Conservation (phyloP, 2,797 vertebrate genomes). For the Pangasius larnaudii region DNA sequence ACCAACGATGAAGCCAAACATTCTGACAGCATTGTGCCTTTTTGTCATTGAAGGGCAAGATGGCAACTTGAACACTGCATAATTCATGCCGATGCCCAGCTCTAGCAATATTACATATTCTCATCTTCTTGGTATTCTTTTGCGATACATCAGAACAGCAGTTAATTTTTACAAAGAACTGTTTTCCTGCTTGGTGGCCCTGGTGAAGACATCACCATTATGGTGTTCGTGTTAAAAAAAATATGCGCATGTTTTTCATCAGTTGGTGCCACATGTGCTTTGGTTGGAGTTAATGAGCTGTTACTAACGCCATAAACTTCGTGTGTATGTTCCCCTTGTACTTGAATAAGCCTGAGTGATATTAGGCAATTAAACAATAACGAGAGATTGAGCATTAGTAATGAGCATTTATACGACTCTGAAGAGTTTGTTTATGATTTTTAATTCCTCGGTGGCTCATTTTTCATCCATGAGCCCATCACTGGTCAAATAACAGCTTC, state of each 20-base stretch:
- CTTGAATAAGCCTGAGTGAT: neutral
- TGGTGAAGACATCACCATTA: neutral
- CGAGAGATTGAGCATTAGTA: neutral
- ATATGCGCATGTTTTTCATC: neutral
- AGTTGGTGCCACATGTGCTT: constrained; percentile 11
- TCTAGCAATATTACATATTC: constrained; percentile 24
- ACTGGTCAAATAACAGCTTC: neutral
- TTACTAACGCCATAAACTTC: neutral
- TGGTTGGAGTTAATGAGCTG: constrained; percentile 19
- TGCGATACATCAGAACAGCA: neutral
- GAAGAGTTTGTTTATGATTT: neutral
- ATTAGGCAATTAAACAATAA: constrained; percentile 4
- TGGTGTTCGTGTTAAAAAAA: constrained; percentile 3
- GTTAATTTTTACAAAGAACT: constrained; percentile 3
- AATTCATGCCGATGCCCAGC: constrained; percentile 31
- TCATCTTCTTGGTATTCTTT: constrained; percentile 11
- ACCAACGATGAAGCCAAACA: constrained; percentile 50
- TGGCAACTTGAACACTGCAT: constrained; percentile 32
- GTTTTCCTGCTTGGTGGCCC: neutral
- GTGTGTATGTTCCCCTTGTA: neutral
- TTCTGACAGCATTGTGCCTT: constrained; percentile 27
- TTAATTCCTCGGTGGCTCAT: neutral
- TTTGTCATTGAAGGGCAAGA: constrained; percentile 22
- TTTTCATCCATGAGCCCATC: neutral
- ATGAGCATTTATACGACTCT: neutral